phyloP scores from a whole-genome alignment of 1,140 invertebrate genomes.

The Macrostomum lignano region DNA sequence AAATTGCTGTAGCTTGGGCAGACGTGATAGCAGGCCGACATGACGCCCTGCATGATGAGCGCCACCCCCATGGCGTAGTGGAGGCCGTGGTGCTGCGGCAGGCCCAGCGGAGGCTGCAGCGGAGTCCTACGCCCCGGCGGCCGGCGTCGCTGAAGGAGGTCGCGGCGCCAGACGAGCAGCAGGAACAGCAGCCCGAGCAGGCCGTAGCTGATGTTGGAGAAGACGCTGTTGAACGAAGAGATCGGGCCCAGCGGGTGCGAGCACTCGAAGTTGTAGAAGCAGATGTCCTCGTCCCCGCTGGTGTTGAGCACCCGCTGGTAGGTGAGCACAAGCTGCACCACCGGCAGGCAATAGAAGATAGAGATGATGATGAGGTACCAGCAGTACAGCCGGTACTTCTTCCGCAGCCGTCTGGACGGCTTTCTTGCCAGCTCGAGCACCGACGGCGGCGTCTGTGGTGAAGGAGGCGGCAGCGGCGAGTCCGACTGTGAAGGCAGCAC shows the following conservation, averaged over 20 bases:
- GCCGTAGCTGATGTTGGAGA: no score
- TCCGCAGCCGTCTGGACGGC: conserved; percentile 13
- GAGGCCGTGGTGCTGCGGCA: conserved; percentile 57
- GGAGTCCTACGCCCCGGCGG: not conserved
- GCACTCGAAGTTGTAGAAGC: no score
- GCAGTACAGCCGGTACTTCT: conserved; percentile 17
- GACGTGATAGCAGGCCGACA: conserved; percentile 39
- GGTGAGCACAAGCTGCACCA: not conserved
- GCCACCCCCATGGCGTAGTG: conserved; percentile 61
- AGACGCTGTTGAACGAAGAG: no score
- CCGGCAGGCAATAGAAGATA: not conserved
- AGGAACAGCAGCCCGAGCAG: no score
- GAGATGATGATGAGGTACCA: conserved; percentile 10
- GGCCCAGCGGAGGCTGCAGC: conserved; percentile 32
- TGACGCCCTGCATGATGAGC: conserved; percentile 53
- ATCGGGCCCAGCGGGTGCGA: no score
- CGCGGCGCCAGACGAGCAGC: no score
- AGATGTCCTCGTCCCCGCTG: no score
- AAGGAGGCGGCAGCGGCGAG: no score
- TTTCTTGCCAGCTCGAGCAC: conserved; percentile 44
- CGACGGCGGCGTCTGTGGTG: no score
- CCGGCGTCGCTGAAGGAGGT: conserved; percentile 5
- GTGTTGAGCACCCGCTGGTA: no score
- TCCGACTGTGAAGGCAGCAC: no score
- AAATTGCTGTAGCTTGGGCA: conserved; percentile 63